Evolutionary conservation across 2,113 vertebrate genomes (phyloP).

Genomic region (Nansenia antarctica): DNA sequence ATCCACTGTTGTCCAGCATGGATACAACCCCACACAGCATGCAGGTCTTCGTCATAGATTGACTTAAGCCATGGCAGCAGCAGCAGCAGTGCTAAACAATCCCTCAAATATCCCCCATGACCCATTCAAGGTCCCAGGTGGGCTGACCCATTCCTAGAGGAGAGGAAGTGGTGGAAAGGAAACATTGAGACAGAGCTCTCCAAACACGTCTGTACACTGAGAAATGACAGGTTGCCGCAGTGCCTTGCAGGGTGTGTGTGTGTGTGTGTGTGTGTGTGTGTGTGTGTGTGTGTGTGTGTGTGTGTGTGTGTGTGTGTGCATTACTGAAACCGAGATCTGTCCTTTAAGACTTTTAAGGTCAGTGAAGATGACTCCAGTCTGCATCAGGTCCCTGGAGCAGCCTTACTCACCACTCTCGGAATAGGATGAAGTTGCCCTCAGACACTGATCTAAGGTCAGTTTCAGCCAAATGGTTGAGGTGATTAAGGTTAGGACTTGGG

Average conservation of each 20-base stretch:
- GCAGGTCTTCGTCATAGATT: conserved; percentile 27
- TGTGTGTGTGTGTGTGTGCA: not conserved
- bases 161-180: conserved; percentile 53
- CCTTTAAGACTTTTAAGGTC: conserved; percentile 62
- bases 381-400: conserved; percentile 44
- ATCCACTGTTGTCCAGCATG: not conserved
- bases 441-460: conserved; percentile 37
- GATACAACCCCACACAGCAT: conserved; percentile 31
- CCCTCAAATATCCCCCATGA: conserved; percentile 59
- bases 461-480: not conserved
- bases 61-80: conserved; percentile 48
- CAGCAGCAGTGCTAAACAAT: conserved; percentile 67
- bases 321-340: conserved; percentile 47
- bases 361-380: conserved; percentile 51
- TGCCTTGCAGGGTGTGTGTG: conserved; percentile 33
- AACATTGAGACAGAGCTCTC: conserved; percentile 51
- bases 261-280: not conserved
- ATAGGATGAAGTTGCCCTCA: conserved; percentile 25
- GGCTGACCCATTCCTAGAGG: conserved; percentile 54
- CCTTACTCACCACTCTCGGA: conserved; percentile 46
- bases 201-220: conserved; percentile 51
- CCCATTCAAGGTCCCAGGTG: conserved; percentile 52
- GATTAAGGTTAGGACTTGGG: conserved; percentile 9
- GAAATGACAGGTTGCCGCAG: conserved; percentile 38
- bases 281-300: conserved; percentile 20